These are phyloP conservation scores for Brachypterus glaber DNA, from an alignment of 2,888 invertebrate species.

Conservation along the genomic window DNA sequence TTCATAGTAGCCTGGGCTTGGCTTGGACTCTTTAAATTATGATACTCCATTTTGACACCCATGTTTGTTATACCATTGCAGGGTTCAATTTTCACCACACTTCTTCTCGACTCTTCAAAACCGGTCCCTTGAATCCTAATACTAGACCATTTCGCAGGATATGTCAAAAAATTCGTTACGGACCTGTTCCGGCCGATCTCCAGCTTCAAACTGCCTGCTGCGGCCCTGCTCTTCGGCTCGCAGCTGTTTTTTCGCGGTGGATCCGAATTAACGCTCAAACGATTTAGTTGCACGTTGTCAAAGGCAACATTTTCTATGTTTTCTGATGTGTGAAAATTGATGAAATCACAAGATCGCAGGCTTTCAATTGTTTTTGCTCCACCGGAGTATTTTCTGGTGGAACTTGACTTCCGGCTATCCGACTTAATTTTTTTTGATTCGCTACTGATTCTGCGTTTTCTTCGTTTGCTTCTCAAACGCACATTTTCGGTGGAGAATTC, in stretches of 20 bases:
- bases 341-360: too few species aligned
- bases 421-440: conserved; percentile 14
- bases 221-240: conserved; percentile 21
- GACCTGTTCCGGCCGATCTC: conserved; percentile 36
- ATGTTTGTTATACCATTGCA: conserved; percentile 47
- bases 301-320: too few species aligned
- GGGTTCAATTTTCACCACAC: conserved; percentile 54
- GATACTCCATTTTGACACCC: conserved; percentile 30
- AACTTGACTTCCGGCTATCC: conserved; percentile 22
- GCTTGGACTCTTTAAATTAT: conserved; percentile 33
- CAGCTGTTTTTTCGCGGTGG: conserved; percentile 15
- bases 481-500: too few species aligned
- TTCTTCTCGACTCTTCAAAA: conserved; percentile 53
- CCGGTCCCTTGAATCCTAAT: conserved; percentile 55
- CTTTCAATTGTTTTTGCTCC: too few species aligned
- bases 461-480: too few species aligned
- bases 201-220: conserved; percentile 38
- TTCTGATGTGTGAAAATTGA: too few species aligned
- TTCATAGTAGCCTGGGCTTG: conserved; percentile 28
- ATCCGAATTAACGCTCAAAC: too few species aligned
- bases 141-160: conserved; percentile 53
- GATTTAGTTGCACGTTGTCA: too few species aligned
- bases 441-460: background rate
- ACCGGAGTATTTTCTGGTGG: conserved; percentile 16
- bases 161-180: conserved; percentile 31